Percentiles rank a stretch among this genome's conserved stretches.
These are phyloP conservation scores for Agrilus cyanescens DNA, from an alignment of 2,888 invertebrate genomes.

Conservation along the genomic window DNA sequence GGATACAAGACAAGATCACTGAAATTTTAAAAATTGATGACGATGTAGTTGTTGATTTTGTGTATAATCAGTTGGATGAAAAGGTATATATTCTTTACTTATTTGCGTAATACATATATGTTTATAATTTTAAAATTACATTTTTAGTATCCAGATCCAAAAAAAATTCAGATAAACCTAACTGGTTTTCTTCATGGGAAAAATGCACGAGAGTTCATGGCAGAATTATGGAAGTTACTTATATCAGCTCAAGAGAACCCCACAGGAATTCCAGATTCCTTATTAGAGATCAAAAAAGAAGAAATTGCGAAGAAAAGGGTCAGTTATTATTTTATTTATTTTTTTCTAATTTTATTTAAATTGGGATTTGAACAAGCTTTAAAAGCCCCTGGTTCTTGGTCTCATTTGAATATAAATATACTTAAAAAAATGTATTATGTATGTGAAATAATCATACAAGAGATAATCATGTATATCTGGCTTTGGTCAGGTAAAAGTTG, in stretches of 20 bases:
- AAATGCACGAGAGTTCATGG: constrained; percentile 95
- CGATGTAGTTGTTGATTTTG: constrained; percentile 97
- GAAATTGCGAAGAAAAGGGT: constrained; percentile 86
- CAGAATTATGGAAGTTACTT: constrained; percentile 91
- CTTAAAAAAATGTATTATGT: too few relatives aligned
- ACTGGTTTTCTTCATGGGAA: constrained; percentile 98
- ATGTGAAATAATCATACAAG: too few relatives aligned
- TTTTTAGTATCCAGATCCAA: constrained; percentile 83
- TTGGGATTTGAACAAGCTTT: constrained; percentile 6
- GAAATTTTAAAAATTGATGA: constrained; percentile 96
- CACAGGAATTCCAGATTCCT: constrained; percentile 88
- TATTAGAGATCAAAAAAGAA: constrained; percentile 93
- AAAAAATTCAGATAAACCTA: constrained; percentile 99
- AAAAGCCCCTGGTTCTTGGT: too few relatives aligned
- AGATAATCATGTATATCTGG: too few relatives aligned
- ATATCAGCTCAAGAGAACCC: constrained; percentile 92
- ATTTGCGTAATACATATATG: constrained; percentile 38
- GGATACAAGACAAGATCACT: constrained; percentile 95
- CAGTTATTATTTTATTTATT: constrained; percentile 21
- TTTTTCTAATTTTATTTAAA: constrained; percentile 5
- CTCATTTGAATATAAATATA: too few relatives aligned
- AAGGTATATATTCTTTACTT: constrained; percentile 48
- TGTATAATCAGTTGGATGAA: constrained; percentile 94
- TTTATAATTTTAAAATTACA: constrained; percentile 12
- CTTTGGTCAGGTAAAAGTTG: too few relatives aligned